Evolutionary conservation across 2,888 invertebrate genomes (phyloP), one percentile per base, ranked within the genome.

Genomic region (Conops quadrifasciatus): DNA sequence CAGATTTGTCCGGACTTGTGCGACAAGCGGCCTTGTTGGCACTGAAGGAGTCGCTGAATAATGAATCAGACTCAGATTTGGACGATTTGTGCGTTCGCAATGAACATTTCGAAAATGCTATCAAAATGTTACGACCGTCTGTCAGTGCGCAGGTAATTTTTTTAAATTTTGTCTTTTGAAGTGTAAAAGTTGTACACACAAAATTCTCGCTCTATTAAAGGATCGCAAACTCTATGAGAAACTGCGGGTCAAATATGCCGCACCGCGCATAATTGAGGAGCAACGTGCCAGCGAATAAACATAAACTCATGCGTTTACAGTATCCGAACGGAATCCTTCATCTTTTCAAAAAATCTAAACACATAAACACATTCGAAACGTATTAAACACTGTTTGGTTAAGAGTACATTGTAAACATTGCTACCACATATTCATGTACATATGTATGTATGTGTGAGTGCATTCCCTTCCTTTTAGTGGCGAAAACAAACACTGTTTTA

Each of bases 1-100:
- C 98, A 0, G 98, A 98, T 88, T 87, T 99, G 70, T 92, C 94
- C 1, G 94, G 96, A 0, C 87, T 98, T 66, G 92, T 98, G 0
- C 89, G 94, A 77, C 95, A 97, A 81, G 95, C 98, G 0, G 92
- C 94, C 0, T 90, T 94, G 51, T 88, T 91, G 76, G 91, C 96
- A 0, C 85, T 98, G 59, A 92, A 92, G 71, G 94, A 93, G 77
- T 90, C 92, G 72, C 91, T 96, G 78, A 84, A 88, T 2, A 87
- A 87, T 75, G 87, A 87, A 2, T 9, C 36, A 36, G 87, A 88
- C 1, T 78, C 87, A 9, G 74, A 75, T 2, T 24, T 81, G 75
- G 88, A 88, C 1, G 88, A 89, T n/a, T 87, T 91, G 73, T 87
- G 88, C 71, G 92, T 95, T 0, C 87, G 87, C 5, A 88, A 87